These are phyloP conservation scores for Halictus rubicundus DNA, from an alignment of 1,140 invertebrate genomes.

Conservation along the genomic window DNA sequence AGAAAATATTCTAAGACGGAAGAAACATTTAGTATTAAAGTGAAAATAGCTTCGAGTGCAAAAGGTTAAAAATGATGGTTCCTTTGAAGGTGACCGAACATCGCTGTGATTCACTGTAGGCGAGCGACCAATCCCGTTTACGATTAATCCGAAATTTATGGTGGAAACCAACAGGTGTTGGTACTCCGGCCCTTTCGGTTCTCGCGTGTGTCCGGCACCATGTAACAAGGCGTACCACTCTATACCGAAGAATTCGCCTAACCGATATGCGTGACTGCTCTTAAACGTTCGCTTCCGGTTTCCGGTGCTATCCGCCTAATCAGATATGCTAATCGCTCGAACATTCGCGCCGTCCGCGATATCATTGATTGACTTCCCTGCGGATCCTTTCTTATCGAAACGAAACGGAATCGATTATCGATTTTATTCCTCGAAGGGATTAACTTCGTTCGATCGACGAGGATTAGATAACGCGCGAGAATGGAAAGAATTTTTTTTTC, in stretches of 20 bases:
- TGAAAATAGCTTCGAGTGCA: too few species aligned
- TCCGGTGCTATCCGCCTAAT: conserved; percentile 51
- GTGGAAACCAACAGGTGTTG: conserved; percentile 67
- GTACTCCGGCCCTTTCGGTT: conserved; percentile 51
- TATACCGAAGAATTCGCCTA: conserved; percentile 60
- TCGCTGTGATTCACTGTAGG: not conserved
- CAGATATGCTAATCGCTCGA: conserved; percentile 50
- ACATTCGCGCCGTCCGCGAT: not conserved
- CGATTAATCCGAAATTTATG: conserved; percentile 67
- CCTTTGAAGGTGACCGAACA: too few species aligned
- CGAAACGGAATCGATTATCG: not conserved
- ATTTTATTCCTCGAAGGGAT: not conserved
- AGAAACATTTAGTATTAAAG: too few species aligned
- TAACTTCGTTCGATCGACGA: not conserved
- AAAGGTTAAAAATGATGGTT: too few species aligned
- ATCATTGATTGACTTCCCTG: conserved; percentile 6
- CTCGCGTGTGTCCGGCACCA: conserved; percentile 55
- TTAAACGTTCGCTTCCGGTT: conserved; percentile 63
- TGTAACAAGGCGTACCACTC: conserved; percentile 69
- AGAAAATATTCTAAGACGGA: too few species aligned
- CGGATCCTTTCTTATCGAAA: not conserved
- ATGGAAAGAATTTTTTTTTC: not conserved
- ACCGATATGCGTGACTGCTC: conserved; percentile 63
- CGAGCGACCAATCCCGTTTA: conserved; percentile 32
- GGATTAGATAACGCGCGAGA: not conserved